Percentiles rank a stretch among this genome's conserved stretches.
phyloP scores from a whole-genome alignment of 2,888 invertebrate genomes.

The Drosophila trichaetosa region DNA sequence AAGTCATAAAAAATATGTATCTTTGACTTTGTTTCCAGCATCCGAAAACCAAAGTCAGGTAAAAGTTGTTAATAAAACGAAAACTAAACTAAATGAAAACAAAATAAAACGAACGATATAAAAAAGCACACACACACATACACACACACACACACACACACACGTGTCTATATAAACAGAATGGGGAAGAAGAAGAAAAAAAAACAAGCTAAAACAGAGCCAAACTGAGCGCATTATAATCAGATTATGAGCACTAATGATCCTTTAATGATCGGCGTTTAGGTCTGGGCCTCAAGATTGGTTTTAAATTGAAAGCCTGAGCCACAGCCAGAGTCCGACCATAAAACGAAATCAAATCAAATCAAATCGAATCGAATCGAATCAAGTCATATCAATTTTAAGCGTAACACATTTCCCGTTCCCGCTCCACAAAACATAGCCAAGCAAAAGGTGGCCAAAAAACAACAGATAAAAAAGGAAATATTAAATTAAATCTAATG shows the following conservation, averaged over 20 bases:
- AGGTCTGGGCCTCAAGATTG: constrained; percentile 66
- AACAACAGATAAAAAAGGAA: not conserved
- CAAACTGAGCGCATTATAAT: constrained; percentile 84
- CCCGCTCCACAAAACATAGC: not conserved
- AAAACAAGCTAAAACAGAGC: constrained; percentile 57
- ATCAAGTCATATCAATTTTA: constrained; percentile 51
- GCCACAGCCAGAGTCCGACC: constrained; percentile 7
- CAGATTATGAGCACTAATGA: constrained; percentile 85
- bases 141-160: not conserved
- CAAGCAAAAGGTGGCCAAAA: constrained; percentile 1
- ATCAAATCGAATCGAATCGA: constrained; percentile 41
- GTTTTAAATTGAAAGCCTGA: constrained; percentile 71
- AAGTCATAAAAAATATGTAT: constrained; percentile 38
- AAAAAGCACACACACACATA: not conserved
- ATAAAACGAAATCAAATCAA: constrained; percentile 55
- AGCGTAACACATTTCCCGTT: constrained; percentile 38
- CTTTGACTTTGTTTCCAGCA: constrained; percentile 39
- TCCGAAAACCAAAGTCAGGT: constrained; percentile 64
- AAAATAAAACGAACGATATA: constrained; percentile 33
- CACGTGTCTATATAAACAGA: constrained; percentile 3
- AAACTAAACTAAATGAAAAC: constrained; percentile 62
- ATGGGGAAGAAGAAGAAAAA: constrained; percentile 9
- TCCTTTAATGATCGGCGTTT: constrained; percentile 85
- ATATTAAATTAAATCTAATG: not conserved
- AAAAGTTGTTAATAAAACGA: constrained; percentile 78